phyloP scores from a whole-genome alignment of 2,797 vertebrate genomes.

The Paramormyrops hopkinsi region DNA sequence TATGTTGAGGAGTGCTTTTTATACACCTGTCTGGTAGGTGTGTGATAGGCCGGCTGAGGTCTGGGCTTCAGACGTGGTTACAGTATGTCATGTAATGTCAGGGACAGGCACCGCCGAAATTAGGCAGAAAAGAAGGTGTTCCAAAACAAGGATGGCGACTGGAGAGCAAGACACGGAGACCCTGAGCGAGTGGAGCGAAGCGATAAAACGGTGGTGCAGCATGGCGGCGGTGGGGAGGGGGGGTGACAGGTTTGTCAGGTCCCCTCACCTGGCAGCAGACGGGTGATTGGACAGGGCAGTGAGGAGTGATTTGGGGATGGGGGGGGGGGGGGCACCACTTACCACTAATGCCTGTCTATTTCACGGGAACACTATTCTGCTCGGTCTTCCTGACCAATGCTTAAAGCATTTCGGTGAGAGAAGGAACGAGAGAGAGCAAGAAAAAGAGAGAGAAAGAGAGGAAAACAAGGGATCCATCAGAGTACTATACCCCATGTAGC shows the following conservation, averaged over 20 bases:
- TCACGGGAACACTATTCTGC: not conserved
- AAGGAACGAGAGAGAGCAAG: not conserved
- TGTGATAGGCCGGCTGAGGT: not conserved
- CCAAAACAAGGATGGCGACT: not conserved
- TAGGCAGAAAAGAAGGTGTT: not conserved
- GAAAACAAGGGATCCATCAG: constrained; percentile 25
- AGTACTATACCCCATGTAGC: constrained; percentile 31
- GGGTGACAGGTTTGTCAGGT: not conserved
- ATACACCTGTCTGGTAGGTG: not conserved
- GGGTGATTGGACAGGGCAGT: not conserved
- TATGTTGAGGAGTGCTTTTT: not conserved
- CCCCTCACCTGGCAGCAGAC: constrained; percentile 10
- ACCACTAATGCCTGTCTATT: constrained; percentile 4
- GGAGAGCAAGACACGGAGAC: not conserved
- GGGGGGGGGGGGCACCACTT: not conserved
- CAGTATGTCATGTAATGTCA: not conserved
- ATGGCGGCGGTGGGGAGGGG: too few species aligned
- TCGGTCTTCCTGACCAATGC: not conserved
- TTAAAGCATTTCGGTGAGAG: constrained; percentile 10
- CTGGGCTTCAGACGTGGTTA: not conserved
- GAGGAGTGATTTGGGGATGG: not conserved
- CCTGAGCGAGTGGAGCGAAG: not conserved
- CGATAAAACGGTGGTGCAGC: not conserved
- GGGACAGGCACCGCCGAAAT: not conserved
- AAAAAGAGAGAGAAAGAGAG: not conserved